Evolutionary conservation across 64 coral and sea anemone genomes (phyloP).

Genomic region (Montipora sp.): DNA sequence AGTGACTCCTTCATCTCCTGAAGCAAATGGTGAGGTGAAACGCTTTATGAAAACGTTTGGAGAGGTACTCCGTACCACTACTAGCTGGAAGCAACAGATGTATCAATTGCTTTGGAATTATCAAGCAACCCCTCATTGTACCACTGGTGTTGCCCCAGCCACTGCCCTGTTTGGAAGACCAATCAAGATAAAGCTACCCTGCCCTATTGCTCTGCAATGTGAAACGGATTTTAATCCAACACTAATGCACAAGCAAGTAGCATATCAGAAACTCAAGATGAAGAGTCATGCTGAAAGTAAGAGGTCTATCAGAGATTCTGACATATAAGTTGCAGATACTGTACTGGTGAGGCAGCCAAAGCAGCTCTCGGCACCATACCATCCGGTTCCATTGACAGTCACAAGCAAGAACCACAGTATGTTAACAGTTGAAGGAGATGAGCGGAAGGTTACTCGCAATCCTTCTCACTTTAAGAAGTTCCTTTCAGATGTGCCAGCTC

Average conservation of each 20-base stretch:
- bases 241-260: constrained; percentile 3
- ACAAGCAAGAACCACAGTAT: constrained; percentile 48
- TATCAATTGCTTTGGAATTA: constrained; percentile 52
- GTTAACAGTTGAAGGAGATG: constrained; percentile 37
- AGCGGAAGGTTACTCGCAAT: constrained; percentile 40
- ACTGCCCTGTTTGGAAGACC: constrained; percentile 52
- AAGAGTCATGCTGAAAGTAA: constrained; percentile 32
- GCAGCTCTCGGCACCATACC: constrained; percentile 65
- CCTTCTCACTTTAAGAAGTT: constrained; percentile 53
- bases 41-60: constrained; percentile 33
- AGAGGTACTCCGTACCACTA: constrained; percentile 2
- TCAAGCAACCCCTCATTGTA: constrained; percentile 61
- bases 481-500: constrained; percentile 25
- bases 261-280: constrained; percentile 43
- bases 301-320: constrained; percentile 20
- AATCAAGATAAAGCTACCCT: constrained; percentile 39
- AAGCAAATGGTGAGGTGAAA: constrained; percentile 15
- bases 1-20: constrained; percentile 45
- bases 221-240: constrained; percentile 18
- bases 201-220: neutral
- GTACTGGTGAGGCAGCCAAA: constrained; percentile 64
- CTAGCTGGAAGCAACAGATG: constrained; percentile 35
- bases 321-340: constrained; percentile 45
- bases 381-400: constrained; percentile 42
- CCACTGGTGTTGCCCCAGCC: constrained; percentile 54